Base-by-base conservation (phyloP, 1,140 invertebrate species). In the Drosophila micromelanica region DNA sequence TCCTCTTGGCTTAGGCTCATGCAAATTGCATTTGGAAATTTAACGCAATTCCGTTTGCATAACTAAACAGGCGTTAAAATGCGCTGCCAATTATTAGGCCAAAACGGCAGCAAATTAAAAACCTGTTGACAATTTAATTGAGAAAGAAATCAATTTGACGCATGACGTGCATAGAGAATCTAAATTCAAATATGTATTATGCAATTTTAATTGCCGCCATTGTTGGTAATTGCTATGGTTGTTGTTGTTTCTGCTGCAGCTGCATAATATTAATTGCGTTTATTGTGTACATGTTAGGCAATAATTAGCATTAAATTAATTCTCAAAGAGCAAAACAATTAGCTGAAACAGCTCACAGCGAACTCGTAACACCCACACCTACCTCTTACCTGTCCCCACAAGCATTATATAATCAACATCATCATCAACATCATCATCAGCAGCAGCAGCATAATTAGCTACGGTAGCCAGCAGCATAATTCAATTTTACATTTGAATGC, bases 231-330 rank as follows among this genome's bases (percentile, higher is more conserved):
- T 51, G 43, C n/a, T 70, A 57, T 45, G 51, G 43, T 35, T 43
- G 37, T 17, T 70, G 62, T 45, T 55, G 48, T 35, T n/a, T n/a
- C n/a, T 57, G 65, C 48, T 69, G 60, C 35, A 43, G 51, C 55
- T 74, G 62, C 55, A 72, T 65, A 72, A 81, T 75, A 81, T 75
- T 78, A 78, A 81, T 81, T 87, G 74, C 74, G 70, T 72, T 82
- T 75, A 87, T 87, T 87, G 82, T 87, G 68, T 42, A 52, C 60
- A 69, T 82, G 57, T 82, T 76, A 54, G 76, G 52, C 75, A 64
- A 81, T 87, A 87, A 87, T 87, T 87, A 89, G 82, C 75, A 73
- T 79, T 65, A 64, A 82, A 89, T 87, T 87, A 87, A 87, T 87
- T 75, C 87, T 61, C 82, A 69, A 86, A 86, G 55, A 76, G 79